Base-by-base conservation (phyloP, 2,113 vertebrate species). In the Myrmophylax atrothorax region DNA sequence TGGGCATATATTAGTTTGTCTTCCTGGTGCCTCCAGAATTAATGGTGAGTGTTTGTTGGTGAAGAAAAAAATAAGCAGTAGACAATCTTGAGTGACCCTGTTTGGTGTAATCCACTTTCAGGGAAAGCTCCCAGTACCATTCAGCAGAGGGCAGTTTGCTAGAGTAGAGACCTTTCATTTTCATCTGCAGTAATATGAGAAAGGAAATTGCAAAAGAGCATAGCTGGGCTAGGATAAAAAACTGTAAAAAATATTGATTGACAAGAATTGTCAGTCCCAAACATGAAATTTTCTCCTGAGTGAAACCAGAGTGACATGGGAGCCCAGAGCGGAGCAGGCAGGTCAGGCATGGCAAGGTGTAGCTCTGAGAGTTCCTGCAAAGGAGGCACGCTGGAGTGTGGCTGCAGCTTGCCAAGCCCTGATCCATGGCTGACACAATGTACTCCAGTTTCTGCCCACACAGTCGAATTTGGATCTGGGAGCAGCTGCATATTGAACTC, bases 11-110 rank as follows among this genome's bases (percentile, higher is more conserved):
- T 49, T 52, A 80, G 26, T 87, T 86, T 4, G 2, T 62, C 42
- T 84, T 79, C 67, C 33, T 76, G 0, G 0, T 64, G 56, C 35
- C 52, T 94, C 56, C 69, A 87, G 40, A 96, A 90, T 84, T 66
- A 89, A 55, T 9, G 14, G 14, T 38, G 52, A 62, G 14, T 73
- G 31, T 62, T 63, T 73, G 56, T 31, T 70, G n/a, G 52, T 72
- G n/a, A 87, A 84, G n/a, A 44, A 64, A 89, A 81, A 89, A 66
- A 8, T 77, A 40, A 92, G n/a, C n/a, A 76, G 55, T 5, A 68
- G 68, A 82, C 1, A 1, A 67, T 82, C 87, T 28, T 84, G 47
- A 68, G 83, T 81, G 46, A 75, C 19, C 2, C 10, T 33, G 8
- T n/a, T 83, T 60, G 15, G 50, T 40, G 19, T 37, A 87, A 80